Evolutionary conservation across 2,888 invertebrate genomes (phyloP).

Genomic region (Scaptomyza parva): DNA sequence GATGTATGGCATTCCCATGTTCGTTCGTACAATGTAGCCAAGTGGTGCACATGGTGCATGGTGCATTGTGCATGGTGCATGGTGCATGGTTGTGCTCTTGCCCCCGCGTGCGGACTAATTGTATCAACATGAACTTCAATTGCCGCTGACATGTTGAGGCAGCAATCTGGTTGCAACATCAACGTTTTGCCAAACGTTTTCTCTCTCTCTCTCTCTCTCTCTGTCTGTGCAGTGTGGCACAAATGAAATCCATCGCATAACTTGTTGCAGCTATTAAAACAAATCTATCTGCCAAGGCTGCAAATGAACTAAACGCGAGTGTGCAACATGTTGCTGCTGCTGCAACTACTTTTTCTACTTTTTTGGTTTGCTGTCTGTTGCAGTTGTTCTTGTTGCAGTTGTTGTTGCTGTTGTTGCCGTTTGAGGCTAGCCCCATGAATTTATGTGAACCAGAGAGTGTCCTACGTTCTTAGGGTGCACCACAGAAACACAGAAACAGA

Average conservation of each 20-base stretch:
- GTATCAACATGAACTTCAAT: constrained; percentile 62
- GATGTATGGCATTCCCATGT: neutral
- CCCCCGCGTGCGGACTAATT: constrained; percentile 42
- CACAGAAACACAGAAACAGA: no score
- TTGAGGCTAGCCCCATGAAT: constrained; percentile 38
- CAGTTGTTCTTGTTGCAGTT: constrained; percentile 29
- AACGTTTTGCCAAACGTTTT: constrained; percentile 17
- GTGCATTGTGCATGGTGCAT: no score
- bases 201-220: no score
- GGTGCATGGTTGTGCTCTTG: no score
- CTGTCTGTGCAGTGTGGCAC: constrained; percentile 44
- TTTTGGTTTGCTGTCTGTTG: constrained; percentile 12
- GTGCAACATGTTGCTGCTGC: constrained; percentile 57
- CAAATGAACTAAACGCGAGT: constrained; percentile 42
- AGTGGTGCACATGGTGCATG: neutral
- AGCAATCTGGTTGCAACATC: constrained; percentile 49
- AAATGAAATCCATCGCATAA: constrained; percentile 64
- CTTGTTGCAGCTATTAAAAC: constrained; percentile 63
- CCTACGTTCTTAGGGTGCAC: constrained; percentile 26
- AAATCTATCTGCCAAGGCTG: constrained; percentile 65
- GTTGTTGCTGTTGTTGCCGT: constrained; percentile 28
- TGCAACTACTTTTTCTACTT: constrained; percentile 40
- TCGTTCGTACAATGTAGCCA: constrained; percentile 5
- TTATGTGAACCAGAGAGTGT: constrained; percentile 53
- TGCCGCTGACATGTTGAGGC: constrained; percentile 59